These are phyloP conservation scores for Halocynthia aurantium DNA, from an alignment of 23 tunicate species.

Conservation along the genomic window DNA sequence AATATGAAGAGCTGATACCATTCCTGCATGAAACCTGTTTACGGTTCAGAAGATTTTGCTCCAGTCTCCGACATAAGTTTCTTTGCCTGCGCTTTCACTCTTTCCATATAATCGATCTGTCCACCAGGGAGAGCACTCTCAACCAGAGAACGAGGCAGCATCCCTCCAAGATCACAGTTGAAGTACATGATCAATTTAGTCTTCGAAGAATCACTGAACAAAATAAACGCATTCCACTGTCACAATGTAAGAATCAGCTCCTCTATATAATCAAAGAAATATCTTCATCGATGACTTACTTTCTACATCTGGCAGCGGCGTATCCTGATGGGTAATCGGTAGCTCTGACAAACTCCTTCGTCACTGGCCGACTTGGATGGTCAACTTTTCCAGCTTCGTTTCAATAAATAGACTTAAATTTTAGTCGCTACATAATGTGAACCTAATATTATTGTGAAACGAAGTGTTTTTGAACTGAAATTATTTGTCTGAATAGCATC, in stretches of 20 bases:
- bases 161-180: conserved; percentile 14
- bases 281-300: neutral
- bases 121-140: conserved; percentile 7
- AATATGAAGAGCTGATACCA: too few species aligned
- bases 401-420: too few species aligned
- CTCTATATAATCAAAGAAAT: too few species aligned
- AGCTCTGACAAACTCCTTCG: conserved; percentile 11
- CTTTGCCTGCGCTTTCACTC: conserved; percentile 1
- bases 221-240: too few species aligned
- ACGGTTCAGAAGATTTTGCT: too few species aligned
- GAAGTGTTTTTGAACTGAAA: too few species aligned
- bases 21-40: too few species aligned
- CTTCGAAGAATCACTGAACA: neutral
- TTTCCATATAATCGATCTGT: conserved; percentile 6
- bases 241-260: too few species aligned
- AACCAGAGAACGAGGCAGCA: conserved; percentile 13
- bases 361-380: neutral
- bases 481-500: too few species aligned
- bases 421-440: too few species aligned
- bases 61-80: too few species aligned
- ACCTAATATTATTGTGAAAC: too few species aligned
- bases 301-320: conserved; percentile 13
- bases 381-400: neutral
- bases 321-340: conserved; percentile 17
- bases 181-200: conserved; percentile 3